A percentile compares a stretch with the other conserved stretches of the same genome.
Conservation (phyloP, 2,113 vertebrate genomes). For the Phycodurus eques region DNA sequence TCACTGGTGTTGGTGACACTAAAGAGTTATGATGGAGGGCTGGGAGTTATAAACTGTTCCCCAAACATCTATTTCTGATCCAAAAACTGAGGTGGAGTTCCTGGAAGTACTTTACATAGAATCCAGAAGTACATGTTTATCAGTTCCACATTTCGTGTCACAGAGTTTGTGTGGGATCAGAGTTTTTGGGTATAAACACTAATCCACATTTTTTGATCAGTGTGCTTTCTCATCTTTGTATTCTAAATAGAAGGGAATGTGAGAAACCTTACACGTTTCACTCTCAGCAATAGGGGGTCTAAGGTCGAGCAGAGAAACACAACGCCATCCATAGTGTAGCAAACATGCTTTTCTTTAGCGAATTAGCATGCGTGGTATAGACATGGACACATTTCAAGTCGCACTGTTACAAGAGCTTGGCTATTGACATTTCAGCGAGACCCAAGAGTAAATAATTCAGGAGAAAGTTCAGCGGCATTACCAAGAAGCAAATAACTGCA, state of each 20-base stretch:
- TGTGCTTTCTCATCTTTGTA: not conserved
- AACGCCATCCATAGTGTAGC: not conserved
- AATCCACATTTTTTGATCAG: not conserved
- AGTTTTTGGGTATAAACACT: constrained; percentile 1
- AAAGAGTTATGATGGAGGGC: constrained; percentile 12
- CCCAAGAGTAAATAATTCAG: constrained; percentile 31
- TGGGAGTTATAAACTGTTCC: constrained; percentile 18
- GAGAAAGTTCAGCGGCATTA: constrained; percentile 4
- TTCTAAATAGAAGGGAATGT: not conserved
- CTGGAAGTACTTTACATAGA: constrained; percentile 31
- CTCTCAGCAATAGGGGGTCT: not conserved
- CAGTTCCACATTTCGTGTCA: constrained; percentile 14
- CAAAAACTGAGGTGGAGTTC: constrained; percentile 27
- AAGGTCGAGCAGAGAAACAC: not conserved
- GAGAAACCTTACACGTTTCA: not conserved
- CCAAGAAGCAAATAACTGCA: constrained; percentile 9
- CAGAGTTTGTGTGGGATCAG: constrained; percentile 10
- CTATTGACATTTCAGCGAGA: constrained; percentile 19
- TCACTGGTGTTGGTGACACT: constrained; percentile 19
- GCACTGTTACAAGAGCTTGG: constrained; percentile 15
- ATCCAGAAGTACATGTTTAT: constrained; percentile 21
- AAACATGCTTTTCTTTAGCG: not conserved
- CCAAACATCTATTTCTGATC: constrained; percentile 14
- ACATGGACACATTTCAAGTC: not conserved
- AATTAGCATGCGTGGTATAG: not conserved